Evolutionary conservation across 1,140 invertebrate genomes (phyloP).

Genomic region (Temnothorax longispinosus): DNA sequence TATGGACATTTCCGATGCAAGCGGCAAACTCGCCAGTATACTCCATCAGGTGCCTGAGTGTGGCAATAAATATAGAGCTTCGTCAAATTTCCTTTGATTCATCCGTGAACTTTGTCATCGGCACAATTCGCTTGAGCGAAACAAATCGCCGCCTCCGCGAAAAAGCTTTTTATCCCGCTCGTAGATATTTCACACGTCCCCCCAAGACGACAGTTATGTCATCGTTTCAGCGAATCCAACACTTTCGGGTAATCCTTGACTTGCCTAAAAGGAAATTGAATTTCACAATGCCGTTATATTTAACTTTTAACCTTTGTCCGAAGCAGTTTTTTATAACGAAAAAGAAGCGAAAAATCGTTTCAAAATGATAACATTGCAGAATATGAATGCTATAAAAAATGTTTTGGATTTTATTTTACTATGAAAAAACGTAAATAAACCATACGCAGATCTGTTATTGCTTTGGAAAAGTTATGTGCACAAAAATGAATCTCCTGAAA

Average conservation of each 20-base stretch:
- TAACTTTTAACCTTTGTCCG: background rate
- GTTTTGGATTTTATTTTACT: constrained; percentile 23
- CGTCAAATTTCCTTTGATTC: background rate
- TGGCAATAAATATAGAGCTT: background rate
- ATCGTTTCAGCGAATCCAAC: background rate
- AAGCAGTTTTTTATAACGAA: background rate
- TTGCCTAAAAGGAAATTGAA: background rate
- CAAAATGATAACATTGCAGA: background rate
- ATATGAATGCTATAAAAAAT: background rate
- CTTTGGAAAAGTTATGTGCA: background rate
- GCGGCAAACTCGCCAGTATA: background rate
- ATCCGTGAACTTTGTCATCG: background rate
- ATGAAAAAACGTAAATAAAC: background rate
- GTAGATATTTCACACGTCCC: constrained; percentile 7
- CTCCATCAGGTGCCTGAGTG: no score
- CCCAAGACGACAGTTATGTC: constrained; percentile 6
- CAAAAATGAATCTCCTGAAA: background rate
- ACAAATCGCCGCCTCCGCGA: background rate
- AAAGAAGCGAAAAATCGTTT: background rate
- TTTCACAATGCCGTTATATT: background rate
- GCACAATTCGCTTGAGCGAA: background rate
- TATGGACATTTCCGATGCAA: background rate
- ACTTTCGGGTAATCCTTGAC: background rate
- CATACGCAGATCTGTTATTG: background rate
- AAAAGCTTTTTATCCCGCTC: constrained; percentile 14